These are phyloP conservation scores for Mastacembelus armatus DNA, from an alignment of 2,797 vertebrate species.

Conservation along the genomic window DNA sequence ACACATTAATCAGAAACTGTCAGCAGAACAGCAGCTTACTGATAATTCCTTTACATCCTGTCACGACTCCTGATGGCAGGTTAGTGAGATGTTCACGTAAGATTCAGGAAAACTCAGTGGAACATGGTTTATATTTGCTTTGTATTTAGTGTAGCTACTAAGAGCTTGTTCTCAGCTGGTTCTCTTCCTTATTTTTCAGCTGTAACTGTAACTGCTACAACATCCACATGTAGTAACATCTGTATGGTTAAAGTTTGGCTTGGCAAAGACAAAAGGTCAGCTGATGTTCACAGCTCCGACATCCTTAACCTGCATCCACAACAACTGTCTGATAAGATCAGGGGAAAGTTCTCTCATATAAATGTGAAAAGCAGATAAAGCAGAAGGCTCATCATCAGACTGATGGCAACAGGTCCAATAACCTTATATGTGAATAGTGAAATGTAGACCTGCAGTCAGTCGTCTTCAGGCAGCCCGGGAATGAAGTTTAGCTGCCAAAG, in stretches of 20 bases:
- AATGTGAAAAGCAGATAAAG: slow-evolving; percentile 8
- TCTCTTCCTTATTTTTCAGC: too few relatives aligned
- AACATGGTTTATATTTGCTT: too few relatives aligned
- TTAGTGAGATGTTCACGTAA: too few relatives aligned
- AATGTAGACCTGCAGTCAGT: too few relatives aligned
- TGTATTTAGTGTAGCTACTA: too few relatives aligned
- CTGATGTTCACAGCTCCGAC: too few relatives aligned
- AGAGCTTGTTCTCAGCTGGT: too few relatives aligned
- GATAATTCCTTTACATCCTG: slow-evolving; percentile 26
- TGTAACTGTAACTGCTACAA: not conserved
- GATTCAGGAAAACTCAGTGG: too few relatives aligned
- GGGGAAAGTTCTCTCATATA: too few relatives aligned
- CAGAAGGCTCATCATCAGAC: not conserved
- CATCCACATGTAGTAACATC: not conserved
- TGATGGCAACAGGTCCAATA: not conserved
- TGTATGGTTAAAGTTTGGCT: not conserved
- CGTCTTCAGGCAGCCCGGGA: slow-evolving; percentile 19
- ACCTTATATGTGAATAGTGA: slow-evolving; percentile 39
- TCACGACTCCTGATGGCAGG: not conserved
- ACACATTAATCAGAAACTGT: slow-evolving; percentile 20
- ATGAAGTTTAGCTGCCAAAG: not conserved
- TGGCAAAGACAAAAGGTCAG: not conserved
- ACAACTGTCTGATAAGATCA: not conserved
- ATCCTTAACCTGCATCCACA: not conserved
- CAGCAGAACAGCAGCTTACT: slow-evolving; percentile 4